Percentiles rank a stretch among this genome's conserved stretches.
phyloP scores from a whole-genome alignment of 1,140 invertebrate genomes.

The Nasonia vitripennis region DNA sequence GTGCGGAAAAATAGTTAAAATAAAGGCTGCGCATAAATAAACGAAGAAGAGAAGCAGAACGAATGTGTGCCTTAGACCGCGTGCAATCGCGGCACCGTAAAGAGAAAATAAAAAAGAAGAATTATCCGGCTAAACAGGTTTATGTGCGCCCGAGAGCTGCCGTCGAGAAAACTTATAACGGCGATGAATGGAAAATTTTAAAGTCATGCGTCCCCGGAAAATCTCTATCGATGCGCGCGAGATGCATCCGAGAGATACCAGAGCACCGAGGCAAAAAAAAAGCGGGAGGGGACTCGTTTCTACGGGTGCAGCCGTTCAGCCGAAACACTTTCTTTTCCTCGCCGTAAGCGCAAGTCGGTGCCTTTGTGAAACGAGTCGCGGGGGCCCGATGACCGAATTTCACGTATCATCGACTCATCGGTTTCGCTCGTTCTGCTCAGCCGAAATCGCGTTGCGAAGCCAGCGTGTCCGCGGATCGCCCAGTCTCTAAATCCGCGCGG shows the following conservation, averaged over 20 bases:
- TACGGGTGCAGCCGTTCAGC: background rate
- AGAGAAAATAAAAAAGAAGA: slow-evolving; percentile 17
- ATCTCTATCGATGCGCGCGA: background rate
- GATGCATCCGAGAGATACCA: background rate
- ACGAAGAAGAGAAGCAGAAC: background rate
- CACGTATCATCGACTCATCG: background rate
- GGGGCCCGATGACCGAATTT: background rate
- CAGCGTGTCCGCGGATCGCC: background rate
- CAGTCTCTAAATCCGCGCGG: background rate
- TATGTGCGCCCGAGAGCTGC: background rate
- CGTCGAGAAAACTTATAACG: slow-evolving; percentile 18
- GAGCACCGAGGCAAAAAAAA: background rate
- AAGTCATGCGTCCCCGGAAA: slow-evolving; percentile 21
- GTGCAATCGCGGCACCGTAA: slow-evolving; percentile 5
- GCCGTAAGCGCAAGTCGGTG: background rate
- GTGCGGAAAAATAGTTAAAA: background rate
- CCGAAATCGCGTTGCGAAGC: background rate
- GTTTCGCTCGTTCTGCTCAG: background rate
- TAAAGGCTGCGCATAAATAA: background rate
- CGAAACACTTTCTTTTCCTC: background rate
- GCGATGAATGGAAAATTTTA: slow-evolving; percentile 34
- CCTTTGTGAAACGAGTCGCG: slow-evolving; percentile 9
- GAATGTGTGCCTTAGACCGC: background rate
- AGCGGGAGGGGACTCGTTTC: background rate
- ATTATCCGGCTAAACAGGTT: slow-evolving; percentile 30